Evolutionary conservation across 2,797 vertebrate species (phyloP), one percentile per base, ranked within the genome.

Genomic region (Urophycis tenuis): DNA sequence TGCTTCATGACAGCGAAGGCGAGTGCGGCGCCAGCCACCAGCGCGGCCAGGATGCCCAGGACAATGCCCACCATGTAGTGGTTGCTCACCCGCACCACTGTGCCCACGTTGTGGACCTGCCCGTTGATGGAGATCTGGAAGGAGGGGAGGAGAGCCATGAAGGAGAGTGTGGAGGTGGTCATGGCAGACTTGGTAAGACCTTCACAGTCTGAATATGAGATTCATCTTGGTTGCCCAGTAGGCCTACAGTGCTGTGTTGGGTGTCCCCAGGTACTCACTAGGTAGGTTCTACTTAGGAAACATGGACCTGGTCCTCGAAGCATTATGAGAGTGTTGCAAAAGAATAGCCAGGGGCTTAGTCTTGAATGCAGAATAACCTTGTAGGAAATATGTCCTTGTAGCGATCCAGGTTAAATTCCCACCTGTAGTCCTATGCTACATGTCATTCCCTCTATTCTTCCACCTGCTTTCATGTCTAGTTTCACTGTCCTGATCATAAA

Each of bases 91-190:
- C 91, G 78, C 49, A 96, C 84, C 72, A 99, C 96, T 0, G 80
- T 92, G 39, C 95, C 96, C 80, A 97, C 90, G 0, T 87, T 82
- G 69, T 90, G 73, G 19, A 96, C 95, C 36, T 88, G 88, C 0
- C 91, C 91, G 0, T 97, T 96, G 78, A 98, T 92, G 2, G 95
- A 96, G 82, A 98, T 92, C 97, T 98, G 83, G 29, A 79, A 17
- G n/a, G 76, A 19, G n/a, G 8, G n/a, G 60, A 25, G 60, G 25
- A 4, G 25, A 3, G 60, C 8, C 22, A 60, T 45, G 41, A 45
- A 10, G 45, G n/a, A 71, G 32, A 29, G 17, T 53, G 45, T 22
- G 45, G 45, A 1, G 53, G 72, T 77, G 1, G 82, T 1, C 25
- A 36, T 75, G 69, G 19, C 17, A 15, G 32, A 17, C 25, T 71